Conservation (phyloP, 2,113 vertebrate genomes). For the Poecilia latipinna region DNA sequence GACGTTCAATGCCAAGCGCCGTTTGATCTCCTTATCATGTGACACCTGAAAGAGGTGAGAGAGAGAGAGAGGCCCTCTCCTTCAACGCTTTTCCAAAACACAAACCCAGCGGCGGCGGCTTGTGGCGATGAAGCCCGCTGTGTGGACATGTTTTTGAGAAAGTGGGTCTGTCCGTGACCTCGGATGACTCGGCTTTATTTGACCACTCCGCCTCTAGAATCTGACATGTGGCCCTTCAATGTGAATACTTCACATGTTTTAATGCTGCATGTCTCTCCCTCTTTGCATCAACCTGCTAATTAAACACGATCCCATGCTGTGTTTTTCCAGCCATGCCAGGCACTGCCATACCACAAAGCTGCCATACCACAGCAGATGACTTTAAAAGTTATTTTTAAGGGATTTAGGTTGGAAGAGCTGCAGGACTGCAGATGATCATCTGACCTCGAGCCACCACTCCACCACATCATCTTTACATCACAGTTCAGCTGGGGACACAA, state of each 20-base stretch:
- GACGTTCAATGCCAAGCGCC: slow-evolving; percentile 62
- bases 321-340: slow-evolving; percentile 14
- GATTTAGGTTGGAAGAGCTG: slow-evolving; percentile 19
- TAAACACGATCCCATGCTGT: slow-evolving; percentile 13
- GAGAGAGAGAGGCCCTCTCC: slow-evolving; percentile 15
- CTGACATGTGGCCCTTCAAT: slow-evolving; percentile 27
- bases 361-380: background rate
- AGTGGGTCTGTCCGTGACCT: slow-evolving; percentile 59
- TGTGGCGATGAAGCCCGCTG: background rate
- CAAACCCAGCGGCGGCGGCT: slow-evolving; percentile 16
- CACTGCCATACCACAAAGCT: background rate
- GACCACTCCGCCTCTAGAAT: slow-evolving; percentile 28
- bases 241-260: slow-evolving; percentile 32
- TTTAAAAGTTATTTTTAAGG: slow-evolving; percentile 22
- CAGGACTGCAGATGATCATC: slow-evolving; percentile 4
- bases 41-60: slow-evolving; percentile 54
- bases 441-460: slow-evolving; percentile 29
- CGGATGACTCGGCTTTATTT: slow-evolving; percentile 54
- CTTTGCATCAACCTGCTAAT: slow-evolving; percentile 52
- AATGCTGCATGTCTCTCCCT: slow-evolving; percentile 40
- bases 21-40: slow-evolving; percentile 70
- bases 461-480: slow-evolving; percentile 20
- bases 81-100: slow-evolving; percentile 41
- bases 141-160: slow-evolving; percentile 38
- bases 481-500: slow-evolving; percentile 45